Conservation (phyloP, 2,888 invertebrate genomes). For the Deilephila elpenor region DNA sequence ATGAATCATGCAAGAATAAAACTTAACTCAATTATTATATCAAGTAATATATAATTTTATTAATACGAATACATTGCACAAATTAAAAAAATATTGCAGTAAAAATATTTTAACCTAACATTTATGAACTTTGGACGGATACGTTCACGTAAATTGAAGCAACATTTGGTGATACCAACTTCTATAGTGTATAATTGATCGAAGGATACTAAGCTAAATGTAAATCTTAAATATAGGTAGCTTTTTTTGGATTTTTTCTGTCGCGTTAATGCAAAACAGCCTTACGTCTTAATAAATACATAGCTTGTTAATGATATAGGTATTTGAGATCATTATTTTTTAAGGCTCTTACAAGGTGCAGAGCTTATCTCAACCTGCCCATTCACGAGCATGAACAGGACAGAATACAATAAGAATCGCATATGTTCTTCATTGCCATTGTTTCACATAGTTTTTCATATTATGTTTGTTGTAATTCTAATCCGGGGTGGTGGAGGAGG, state of each 20-base stretch:
- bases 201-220: background rate
- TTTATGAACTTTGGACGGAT: background rate
- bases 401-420: no score
- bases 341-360: no score
- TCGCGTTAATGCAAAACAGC: no score
- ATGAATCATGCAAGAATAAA: background rate
- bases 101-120: background rate
- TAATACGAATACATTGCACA: background rate
- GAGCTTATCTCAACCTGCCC: no score
- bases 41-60: background rate
- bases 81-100: background rate
- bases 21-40: background rate
- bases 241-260: background rate
- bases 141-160: background rate
- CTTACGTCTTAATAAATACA: no score
- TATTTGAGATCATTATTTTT: no score
- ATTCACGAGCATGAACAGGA: no score
- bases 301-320: no score
- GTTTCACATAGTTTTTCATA: background rate
- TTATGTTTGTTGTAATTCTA: slow-evolving; percentile 36
- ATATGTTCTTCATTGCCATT: no score
- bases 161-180: no score
- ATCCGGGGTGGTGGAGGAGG: slow-evolving; percentile 71
- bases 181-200: no score
- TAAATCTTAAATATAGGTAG: background rate